Percentiles rank a stretch among this genome's conserved stretches.
Evolutionary conservation across 2,888 invertebrate genomes (phyloP).

Genomic region (Aproaerema taeniolella): DNA sequence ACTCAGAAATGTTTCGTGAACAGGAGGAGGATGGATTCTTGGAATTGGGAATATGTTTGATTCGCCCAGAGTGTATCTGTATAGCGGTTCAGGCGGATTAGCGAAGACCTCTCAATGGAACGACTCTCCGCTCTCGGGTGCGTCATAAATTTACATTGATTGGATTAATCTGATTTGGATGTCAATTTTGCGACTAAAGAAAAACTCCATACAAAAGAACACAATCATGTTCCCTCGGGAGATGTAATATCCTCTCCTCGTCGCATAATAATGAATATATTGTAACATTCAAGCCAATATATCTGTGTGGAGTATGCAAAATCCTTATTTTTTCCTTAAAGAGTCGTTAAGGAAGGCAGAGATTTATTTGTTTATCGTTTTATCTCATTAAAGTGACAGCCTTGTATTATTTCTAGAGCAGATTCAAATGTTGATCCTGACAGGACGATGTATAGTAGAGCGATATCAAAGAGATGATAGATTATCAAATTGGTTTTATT

Average conservation of each 20-base stretch:
- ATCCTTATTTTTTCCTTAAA: conserved; percentile 35
- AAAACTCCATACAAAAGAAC: conserved; percentile 66
- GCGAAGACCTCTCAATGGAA: conserved; percentile 65
- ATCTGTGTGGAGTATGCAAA: conserved; percentile 14
- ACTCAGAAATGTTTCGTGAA: too few relatives aligned
- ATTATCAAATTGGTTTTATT: too few relatives aligned
- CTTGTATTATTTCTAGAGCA: conserved; percentile 34
- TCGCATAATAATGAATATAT: conserved; percentile 59
- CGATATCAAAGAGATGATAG: too few relatives aligned
- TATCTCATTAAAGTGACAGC: conserved; percentile 55
- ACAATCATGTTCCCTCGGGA: conserved; percentile 51
- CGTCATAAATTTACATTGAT: conserved; percentile 78
- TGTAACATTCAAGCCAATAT: conserved; percentile 33
- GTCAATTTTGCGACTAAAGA: conserved; percentile 71
- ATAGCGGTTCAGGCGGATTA: too few relatives aligned
- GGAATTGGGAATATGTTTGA: too few relatives aligned
- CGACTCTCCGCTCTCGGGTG: conserved; percentile 57
- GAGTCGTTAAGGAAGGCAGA: conserved; percentile 54
- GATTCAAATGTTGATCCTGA: too few relatives aligned
- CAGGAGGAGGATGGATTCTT: too few relatives aligned
- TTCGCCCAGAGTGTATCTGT: too few relatives aligned
- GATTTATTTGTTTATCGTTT: conserved; percentile 55
- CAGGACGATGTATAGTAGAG: too few relatives aligned
- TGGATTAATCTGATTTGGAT: conserved; percentile 78
- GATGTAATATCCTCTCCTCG: conserved; percentile 49